Evolutionary conservation across 1,140 invertebrate genomes (phyloP), one percentile per base, ranked within the genome.

Genomic region (Zaprionus capensis): DNA sequence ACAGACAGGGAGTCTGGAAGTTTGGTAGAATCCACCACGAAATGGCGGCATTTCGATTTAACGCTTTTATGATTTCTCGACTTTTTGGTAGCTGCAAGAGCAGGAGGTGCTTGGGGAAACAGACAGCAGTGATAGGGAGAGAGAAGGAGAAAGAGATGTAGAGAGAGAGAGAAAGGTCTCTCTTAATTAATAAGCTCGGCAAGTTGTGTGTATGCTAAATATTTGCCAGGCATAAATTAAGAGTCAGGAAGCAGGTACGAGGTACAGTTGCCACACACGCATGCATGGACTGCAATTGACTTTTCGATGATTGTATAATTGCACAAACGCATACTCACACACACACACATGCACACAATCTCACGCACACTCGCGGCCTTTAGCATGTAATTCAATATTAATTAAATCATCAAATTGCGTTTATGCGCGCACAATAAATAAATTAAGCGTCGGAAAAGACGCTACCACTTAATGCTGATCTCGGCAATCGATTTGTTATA

Each of bases 11-110:
- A 76, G 85, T 84, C 81, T 67, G 70, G 36, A 80, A 79, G 78
- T 71, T 88, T 76, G 78, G 81, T 71, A 87, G 62, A 61, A 84
- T 78, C 78, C 84, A 79, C 84, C 81, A 86, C 80, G 80, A 76
- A 82, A 87, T 87, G 76, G 80, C 83, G 76, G 83, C 80, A 79
- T 90, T 88, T 88, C 78, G 84, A 88, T 88, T 88, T 88, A 84
- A 88, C 84, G 84, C 84, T 88, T 88, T 88, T 90, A 90, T 88
- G 84, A 90, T 90, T 88, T 88, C 81, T 78, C 84, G 85, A 84
- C 81, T 87, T 81, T 71, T 57, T 36, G 44, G 56, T 53, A 41
- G 56, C 55, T 38, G 41, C 14, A 41, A 14, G 20, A 28, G 55
- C 28, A 22, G 64, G n/a, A 56, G 31, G n/a, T 5, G 36, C 36